These are phyloP conservation scores for Scaptomyza tumidula DNA, from an alignment of 2,888 invertebrate genomes.

Conservation along the genomic window DNA sequence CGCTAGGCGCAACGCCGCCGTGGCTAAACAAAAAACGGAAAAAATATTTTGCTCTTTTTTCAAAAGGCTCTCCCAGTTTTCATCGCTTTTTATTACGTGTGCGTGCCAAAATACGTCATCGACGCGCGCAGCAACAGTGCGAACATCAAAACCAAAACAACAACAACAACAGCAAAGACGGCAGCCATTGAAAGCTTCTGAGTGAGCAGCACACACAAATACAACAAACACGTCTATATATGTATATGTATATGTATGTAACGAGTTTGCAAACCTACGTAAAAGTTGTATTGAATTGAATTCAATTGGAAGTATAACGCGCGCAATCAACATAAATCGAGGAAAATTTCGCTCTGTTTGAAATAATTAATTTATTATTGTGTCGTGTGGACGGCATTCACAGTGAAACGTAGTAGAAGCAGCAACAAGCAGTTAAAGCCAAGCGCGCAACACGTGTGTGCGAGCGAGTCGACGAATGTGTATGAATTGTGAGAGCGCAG, in stretches of 20 bases:
- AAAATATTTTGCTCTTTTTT: conserved; percentile 26
- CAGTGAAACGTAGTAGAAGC: conserved; percentile 50
- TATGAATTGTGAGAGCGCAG: conserved; percentile 5
- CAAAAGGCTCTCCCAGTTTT: conserved; percentile 48
- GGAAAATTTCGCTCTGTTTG: conserved; percentile 62
- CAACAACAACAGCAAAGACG: conserved; percentile 25
- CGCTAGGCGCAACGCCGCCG: conserved; percentile 23
- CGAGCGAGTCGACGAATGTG: conserved; percentile 44
- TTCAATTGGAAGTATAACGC: conserved; percentile 61
- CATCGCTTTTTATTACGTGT: conserved; percentile 55
- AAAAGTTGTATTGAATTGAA: conserved; percentile 56
- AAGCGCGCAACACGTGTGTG: conserved; percentile 61
- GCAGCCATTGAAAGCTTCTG: conserved; percentile 60
- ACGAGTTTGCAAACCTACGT: conserved; percentile 12
- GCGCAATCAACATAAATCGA: conserved; percentile 65
- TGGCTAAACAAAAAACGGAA: conserved; percentile 4
- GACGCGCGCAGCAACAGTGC: conserved; percentile 70
- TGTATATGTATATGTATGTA: neutral
- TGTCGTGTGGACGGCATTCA: conserved; percentile 53
- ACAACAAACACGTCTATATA: conserved; percentile 3
- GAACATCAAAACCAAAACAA: conserved; percentile 18
- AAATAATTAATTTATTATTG: conserved; percentile 74
- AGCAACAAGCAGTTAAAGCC: conserved; percentile 27
- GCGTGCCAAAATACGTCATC: conserved; percentile 72
- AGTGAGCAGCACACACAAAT: conserved; percentile 41